These are phyloP conservation scores for Sinocyclocheilus anophthalmus DNA, from an alignment of 2,113 vertebrate species.

Conservation along the genomic window DNA sequence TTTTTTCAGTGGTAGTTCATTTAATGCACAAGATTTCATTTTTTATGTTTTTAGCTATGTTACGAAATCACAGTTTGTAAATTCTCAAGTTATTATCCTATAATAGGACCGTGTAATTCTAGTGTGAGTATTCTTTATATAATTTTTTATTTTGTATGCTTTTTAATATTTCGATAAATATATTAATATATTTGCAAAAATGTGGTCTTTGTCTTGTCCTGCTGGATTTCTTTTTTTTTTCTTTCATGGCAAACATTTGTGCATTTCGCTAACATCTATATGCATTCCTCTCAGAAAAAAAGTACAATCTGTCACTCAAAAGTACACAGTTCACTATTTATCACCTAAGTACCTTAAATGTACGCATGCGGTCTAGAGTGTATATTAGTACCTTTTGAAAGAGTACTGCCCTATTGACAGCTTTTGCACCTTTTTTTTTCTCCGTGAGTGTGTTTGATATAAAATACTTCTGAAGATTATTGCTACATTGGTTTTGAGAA, in stretches of 20 bases:
- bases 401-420: too few species aligned
- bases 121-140: too few species aligned
- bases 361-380: not conserved
- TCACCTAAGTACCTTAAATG: too few species aligned
- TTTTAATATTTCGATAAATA: not conserved
- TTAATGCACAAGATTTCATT: not conserved
- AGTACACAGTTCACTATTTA: too few species aligned
- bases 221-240: not conserved
- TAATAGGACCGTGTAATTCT: too few species aligned
- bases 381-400: not conserved
- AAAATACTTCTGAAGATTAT: not conserved
- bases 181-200: not conserved
- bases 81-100: too few species aligned
- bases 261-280: not conserved
- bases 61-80: not conserved
- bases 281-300: not conserved
- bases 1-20: too few species aligned
- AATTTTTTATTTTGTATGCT: too few species aligned
- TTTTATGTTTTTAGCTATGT: not conserved
- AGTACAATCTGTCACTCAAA: too few species aligned
- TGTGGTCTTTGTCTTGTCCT: not conserved
- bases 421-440: not conserved
- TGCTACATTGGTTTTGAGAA: not conserved
- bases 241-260: not conserved
- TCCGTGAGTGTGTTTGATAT: not conserved